A percentile compares a stretch with the other conserved stretches of the same genome.
Conservation (phyloP, 2,113 vertebrate genomes). For the Megatriorchis doriae region DNA sequence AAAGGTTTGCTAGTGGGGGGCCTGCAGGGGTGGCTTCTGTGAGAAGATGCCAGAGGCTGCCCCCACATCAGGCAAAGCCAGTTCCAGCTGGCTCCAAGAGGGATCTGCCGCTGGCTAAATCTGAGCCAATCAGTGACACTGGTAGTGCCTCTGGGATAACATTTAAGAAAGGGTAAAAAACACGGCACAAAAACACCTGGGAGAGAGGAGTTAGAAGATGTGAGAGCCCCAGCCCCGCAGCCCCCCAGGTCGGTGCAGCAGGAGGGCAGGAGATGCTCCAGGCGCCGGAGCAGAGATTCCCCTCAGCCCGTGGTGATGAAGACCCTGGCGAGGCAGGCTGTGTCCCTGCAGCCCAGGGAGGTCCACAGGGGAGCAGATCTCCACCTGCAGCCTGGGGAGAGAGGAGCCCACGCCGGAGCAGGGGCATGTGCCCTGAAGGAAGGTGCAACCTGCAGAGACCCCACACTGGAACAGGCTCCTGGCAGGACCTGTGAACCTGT, state of each 20-base stretch:
- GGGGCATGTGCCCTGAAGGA: not conserved
- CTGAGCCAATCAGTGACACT: rapidly evolving
- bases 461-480: not conserved
- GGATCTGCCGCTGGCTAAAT: not conserved
- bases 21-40: not conserved
- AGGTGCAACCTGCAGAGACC: not conserved
- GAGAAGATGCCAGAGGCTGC: not conserved
- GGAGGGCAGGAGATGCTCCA: not conserved
- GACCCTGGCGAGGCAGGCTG: not conserved
- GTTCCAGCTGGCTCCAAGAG: not conserved
- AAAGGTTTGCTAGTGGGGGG: not conserved
- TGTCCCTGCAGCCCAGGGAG: not conserved
- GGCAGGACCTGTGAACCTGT: not conserved
- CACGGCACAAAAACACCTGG: not conserved
- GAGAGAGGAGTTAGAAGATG: not conserved
- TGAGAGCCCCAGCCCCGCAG: not conserved
- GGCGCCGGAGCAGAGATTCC: not conserved
- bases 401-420: not conserved
- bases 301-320: not conserved
- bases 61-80: not conserved
- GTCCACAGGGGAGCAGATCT: not conserved
- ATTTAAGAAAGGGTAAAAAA: not conserved
- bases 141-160: not conserved
- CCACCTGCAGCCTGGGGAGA: not conserved
- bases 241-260: not conserved